A percentile compares a stretch with the other conserved stretches of the same genome.
Evolutionary conservation across 2,113 vertebrate species (phyloP).

Genomic region (Sprattus sprattus): DNA sequence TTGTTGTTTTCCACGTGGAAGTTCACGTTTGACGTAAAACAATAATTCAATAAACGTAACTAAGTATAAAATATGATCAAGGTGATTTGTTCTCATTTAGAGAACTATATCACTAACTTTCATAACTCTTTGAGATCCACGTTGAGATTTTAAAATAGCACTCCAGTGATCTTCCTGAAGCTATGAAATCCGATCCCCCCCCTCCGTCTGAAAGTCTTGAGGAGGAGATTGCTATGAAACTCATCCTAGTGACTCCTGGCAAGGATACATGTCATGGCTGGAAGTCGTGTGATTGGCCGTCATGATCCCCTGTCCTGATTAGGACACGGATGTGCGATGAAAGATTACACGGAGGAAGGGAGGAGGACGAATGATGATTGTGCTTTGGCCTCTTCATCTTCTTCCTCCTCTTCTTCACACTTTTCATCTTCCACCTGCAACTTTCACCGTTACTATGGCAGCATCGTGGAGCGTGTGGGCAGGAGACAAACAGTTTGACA

Average conservation of each 20-base stretch:
- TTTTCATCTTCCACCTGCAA: slow-evolving; percentile 23
- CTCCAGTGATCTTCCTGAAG: not conserved
- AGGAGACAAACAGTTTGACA: slow-evolving; percentile 39
- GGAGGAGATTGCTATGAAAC: not conserved
- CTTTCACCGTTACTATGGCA: not conserved
- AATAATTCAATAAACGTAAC: not conserved
- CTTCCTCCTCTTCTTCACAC: not conserved
- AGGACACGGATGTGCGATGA: not conserved
- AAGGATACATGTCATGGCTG: not conserved
- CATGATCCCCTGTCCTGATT: not conserved
- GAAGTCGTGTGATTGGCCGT: not conserved
- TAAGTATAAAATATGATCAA: not conserved
- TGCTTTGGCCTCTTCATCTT: too few relatives aligned
- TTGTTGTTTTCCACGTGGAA: not conserved
- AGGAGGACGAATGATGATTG: not conserved
- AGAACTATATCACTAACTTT: not conserved
- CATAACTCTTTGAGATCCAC: not conserved
- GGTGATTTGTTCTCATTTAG: not conserved
- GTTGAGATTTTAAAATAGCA: not conserved
- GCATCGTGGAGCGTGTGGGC: not conserved
- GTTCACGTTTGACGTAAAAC: not conserved
- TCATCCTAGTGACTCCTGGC: not conserved
- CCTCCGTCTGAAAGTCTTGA: not conserved
- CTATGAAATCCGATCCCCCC: not conserved
- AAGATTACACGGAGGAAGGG: not conserved